Base-by-base conservation (phyloP, 2,888 invertebrate species). In the Rhagium mordax region DNA sequence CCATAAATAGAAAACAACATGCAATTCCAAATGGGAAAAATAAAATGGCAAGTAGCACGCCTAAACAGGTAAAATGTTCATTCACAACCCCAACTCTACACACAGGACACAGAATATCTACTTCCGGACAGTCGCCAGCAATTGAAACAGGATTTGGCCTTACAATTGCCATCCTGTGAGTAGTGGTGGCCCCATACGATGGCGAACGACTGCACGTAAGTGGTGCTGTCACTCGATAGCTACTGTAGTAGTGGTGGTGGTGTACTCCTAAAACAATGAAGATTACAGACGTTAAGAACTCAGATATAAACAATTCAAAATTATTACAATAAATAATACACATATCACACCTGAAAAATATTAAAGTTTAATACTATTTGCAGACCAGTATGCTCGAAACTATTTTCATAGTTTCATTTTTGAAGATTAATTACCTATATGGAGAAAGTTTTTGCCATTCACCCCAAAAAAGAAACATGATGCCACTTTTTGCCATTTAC, bases 21-120 rank as follows among this genome's bases (percentile, higher is more conserved):
- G 97, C 87, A 75, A 97, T 93, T 51, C 97, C 97, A 41, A 96
- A 65, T 0, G 97, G 97, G 85, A 97, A 97, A 87, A 94, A 96
- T 29, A 95, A 88, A 74, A 96, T 94, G 18, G 96, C 96, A 87
- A 96, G 96, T 69, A 94, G 88, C 13, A 97, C 89, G 70, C 96
- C 97, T 55, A 95, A 89, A 82, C 95, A 94, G 0, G 96, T 94
- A 87, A 94, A 97, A 84, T 96, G 95, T 81, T 96, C 96, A 88
- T 96, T 95, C 51, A 97, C 88, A 24, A 95, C 91, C 15, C 97
- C 97, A 72, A 96, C 95, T 79, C 96, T 90, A 85, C 97, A 97
- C 0, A 95, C 94, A 1, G 97, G 97, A 86, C 97, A 97, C 2
- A 94, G n/a, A n/a, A n/a, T n/a, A n/a, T n/a, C n/a, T n/a, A n/a